phyloP scores from a whole-genome alignment of 2,797 vertebrate species.

The Pogonophryne albipinna region DNA sequence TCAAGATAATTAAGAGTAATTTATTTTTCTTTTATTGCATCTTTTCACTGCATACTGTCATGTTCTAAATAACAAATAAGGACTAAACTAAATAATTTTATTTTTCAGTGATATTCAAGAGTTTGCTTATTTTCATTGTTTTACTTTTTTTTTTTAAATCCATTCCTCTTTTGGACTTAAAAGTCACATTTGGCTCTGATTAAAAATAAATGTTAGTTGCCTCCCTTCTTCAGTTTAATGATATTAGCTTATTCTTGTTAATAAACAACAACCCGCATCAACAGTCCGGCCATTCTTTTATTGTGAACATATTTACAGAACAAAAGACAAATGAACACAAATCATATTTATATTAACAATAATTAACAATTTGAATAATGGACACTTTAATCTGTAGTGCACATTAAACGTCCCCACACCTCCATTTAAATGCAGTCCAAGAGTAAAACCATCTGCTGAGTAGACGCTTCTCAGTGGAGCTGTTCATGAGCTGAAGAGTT shows the following conservation, averaged over 20 bases:
- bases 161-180: not conserved
- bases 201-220: not conserved
- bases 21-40: no score
- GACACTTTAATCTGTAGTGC: conserved; percentile 78
- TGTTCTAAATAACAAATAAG: no score
- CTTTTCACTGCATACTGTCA: no score
- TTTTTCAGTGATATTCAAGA: not conserved
- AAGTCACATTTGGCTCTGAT: not conserved
- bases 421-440: conserved; percentile 61
- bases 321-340: conserved; percentile 68
- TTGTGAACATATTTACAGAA: conserved; percentile 76
- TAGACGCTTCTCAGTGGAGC: conserved; percentile 34
- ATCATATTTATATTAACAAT: conserved; percentile 50
- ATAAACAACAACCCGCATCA: conserved; percentile 21
- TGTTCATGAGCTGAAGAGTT: conserved; percentile 12
- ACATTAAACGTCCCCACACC: conserved; percentile 63
- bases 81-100: no score
- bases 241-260: not conserved
- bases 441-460: conserved; percentile 42
- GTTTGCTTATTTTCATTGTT: not conserved
- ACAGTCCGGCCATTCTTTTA: conserved; percentile 84
- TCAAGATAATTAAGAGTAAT: no score
- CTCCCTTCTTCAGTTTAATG: not conserved
- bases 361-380: conserved; percentile 57
- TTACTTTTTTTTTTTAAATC: not conserved